phyloP scores from a whole-genome alignment of 2,113 vertebrate genomes.

The Semnornis frantzii region DNA sequence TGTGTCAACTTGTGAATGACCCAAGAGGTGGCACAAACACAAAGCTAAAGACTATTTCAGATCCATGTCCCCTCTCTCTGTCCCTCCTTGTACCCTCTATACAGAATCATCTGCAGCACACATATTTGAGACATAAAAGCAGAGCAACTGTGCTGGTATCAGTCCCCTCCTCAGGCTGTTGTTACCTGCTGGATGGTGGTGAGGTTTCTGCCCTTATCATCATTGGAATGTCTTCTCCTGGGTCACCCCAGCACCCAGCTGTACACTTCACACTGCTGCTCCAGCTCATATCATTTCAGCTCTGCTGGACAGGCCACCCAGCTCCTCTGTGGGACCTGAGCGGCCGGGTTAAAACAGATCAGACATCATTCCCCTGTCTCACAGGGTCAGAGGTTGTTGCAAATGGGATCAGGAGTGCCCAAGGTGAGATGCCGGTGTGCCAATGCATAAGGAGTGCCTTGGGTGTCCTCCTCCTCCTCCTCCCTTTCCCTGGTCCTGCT shows the following conservation, averaged over 20 bases:
- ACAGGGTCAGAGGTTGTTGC: not conserved
- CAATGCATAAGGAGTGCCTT: not conserved
- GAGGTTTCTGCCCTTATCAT: not conserved
- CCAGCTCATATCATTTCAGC: accelerated
- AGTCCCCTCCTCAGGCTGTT: not conserved
- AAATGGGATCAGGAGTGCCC: not conserved
- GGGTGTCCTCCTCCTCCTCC: not conserved
- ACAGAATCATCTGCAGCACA: not conserved
- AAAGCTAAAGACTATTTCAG: not conserved
- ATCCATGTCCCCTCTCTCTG: not conserved
- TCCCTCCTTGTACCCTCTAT: not conserved
- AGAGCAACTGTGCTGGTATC: not conserved
- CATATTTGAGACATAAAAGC: not conserved
- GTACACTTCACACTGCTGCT: not conserved
- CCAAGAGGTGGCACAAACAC: not conserved
- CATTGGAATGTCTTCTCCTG: not conserved
- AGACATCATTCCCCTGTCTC: not conserved
- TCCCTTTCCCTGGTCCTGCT: not conserved
- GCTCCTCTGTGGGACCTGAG: not conserved
- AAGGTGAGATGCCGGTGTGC: accelerated
- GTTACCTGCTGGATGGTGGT: not conserved
- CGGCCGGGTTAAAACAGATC: not conserved
- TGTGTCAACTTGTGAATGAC: not conserved
- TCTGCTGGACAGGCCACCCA: accelerated
- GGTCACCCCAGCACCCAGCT: not conserved